Base-by-base conservation (phyloP, 2,113 vertebrate genomes). In the Tamias sibiricus region DNA sequence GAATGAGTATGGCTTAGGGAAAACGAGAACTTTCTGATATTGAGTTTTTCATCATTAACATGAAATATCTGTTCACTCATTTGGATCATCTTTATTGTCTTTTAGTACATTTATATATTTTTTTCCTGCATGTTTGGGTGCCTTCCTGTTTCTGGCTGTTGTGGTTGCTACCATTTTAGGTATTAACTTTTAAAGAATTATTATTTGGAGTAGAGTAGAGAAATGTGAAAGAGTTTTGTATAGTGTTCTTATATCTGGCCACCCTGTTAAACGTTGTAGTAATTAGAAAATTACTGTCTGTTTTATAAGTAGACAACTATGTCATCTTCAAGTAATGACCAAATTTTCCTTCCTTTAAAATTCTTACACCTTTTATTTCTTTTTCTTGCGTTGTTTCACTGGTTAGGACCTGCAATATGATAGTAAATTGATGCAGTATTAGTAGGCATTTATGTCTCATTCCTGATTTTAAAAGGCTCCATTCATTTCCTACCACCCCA, bases 11-110 rank as follows among this genome's bases (percentile, higher is more conserved):
- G 37, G 14, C 57, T 90, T 47, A 64, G 52, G 28, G 40, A 95
- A 82, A 87, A 4, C 3, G 14, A 57, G 11, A 79, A 72, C 11
- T 90, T 83, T 93, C 47, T 64, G 81, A 35, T 28, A 86, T 1
- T 59, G 84, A n/a, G 14, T 44, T 93, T 81, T 95, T 79, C n/a
- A 59, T 88, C 26, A 80, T 80, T 94, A 80, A 79, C 10, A 37
- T 49, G 44, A 32, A 37, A 8, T 87, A 76, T 28, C 14, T 96
- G 16, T 54, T 6, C 19, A 71, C 6, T 69, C 20, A 83, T 83
- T 91, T 83, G 42, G 8, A 64, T 47, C 12, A 80, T 88, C 62
- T 88, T 92, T 64, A 76, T 30, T 76, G 52, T n/a, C 57, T 92
- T 92, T 81, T 24, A 71, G 32, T 8, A 94, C 79, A 81, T 26